phyloP scores from a whole-genome alignment of 2,797 vertebrate genomes.

The Sebastes ruberrimus region DNA sequence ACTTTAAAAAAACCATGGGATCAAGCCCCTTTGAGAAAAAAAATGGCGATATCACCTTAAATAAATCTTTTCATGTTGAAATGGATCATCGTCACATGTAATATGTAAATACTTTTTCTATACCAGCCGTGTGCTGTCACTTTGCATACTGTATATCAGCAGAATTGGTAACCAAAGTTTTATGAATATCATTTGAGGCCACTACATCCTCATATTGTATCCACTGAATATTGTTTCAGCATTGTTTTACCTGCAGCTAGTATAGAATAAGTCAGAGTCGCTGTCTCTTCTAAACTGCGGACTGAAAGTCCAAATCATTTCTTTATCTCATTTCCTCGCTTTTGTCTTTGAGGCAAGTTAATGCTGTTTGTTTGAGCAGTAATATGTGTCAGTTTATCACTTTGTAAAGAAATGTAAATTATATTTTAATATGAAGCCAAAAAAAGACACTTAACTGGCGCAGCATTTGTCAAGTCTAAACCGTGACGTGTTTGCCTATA shows the following conservation, averaged over 20 bases:
- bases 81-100: conserved; percentile 63
- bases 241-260: conserved; percentile 39
- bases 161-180: conserved; percentile 87
- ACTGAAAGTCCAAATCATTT: conserved; percentile 11
- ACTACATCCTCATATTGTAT: conserved; percentile 49
- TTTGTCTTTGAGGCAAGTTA: conserved; percentile 59
- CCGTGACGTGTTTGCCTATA: conserved; percentile 88
- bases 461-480: conserved; percentile 87
- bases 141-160: conserved; percentile 81
- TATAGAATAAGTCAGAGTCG: conserved; percentile 31
- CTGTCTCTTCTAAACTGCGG: conserved; percentile 20
- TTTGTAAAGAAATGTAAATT: conserved; percentile 90
- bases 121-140: conserved; percentile 73
- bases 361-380: conserved; percentile 70
- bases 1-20: conserved; percentile 8
- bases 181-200: conserved; percentile 73
- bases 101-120: conserved; percentile 83
- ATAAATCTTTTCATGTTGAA: conserved; percentile 61
- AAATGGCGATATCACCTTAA: conserved; percentile 37
- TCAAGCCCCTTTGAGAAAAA: conserved; percentile 45
- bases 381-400: conserved; percentile 74
- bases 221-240: conserved; percentile 37
- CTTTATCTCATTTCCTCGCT: conserved; percentile 31
- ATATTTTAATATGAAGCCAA: conserved; percentile 88
- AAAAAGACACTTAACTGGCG: conserved; percentile 78